These are phyloP conservation scores for Haliclystus octoradiatus DNA, from an alignment of 30 jellyfish, hydroid and myxozoan genomes.

Conservation along the genomic window DNA sequence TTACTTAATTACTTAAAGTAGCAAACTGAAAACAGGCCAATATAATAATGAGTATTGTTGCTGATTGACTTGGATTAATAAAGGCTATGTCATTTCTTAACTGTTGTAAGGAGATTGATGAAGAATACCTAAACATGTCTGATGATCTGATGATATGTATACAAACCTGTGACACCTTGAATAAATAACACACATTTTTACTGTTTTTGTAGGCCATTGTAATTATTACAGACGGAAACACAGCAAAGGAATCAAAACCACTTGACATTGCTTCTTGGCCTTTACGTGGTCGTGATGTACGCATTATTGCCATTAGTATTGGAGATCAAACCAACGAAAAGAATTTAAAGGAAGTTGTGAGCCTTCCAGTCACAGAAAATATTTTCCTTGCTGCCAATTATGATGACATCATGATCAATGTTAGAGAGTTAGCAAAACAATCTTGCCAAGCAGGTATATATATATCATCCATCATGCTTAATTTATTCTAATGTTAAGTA, in stretches of 20 bases:
- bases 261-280: constrained; percentile 98
- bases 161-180: no score
- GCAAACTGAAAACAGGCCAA: no score
- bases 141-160: no score
- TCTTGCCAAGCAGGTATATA: constrained; percentile 92
- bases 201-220: constrained; percentile 68
- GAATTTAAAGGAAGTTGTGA: constrained; percentile 61
- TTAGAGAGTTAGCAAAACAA: constrained; percentile 54
- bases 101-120: no score
- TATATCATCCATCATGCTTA: not conserved
- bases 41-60: no score
- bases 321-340: constrained; percentile 61
- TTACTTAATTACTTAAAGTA: no score
- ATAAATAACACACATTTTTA: no score
- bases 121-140: no score
- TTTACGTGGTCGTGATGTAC: constrained; percentile 41
- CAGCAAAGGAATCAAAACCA: constrained; percentile 50
- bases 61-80: no score
- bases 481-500: not conserved
- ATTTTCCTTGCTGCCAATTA: constrained; percentile 81
- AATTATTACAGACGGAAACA: constrained; percentile 82
- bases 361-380: constrained; percentile 75
- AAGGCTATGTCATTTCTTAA: no score
- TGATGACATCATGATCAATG: constrained; percentile 82
- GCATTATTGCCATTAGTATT: constrained; percentile 83